These are phyloP conservation scores for Dasypus novemcinctus DNA, from an alignment of 2,113 vertebrate species.

Conservation along the genomic window DNA sequence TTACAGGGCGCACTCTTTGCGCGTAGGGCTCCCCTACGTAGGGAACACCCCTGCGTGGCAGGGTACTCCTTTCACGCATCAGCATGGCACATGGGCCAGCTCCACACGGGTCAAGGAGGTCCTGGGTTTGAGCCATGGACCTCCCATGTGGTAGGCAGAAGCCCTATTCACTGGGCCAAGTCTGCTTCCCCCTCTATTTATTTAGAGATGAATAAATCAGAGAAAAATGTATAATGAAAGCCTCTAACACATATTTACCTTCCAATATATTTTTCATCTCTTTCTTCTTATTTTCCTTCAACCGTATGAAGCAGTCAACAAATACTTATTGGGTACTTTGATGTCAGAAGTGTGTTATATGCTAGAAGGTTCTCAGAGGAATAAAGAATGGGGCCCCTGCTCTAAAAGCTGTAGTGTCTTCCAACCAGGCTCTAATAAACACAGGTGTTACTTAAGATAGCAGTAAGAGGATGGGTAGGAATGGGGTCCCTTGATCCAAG, in stretches of 20 bases:
- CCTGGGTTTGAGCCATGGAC: too few species aligned
- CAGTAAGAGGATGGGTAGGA: neutral
- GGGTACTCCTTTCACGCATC: too few species aligned
- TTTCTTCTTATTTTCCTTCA: constrained; percentile 17
- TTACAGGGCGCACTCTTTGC: too few species aligned
- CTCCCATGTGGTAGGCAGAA: too few species aligned
- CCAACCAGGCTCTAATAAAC: neutral
- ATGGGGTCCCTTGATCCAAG: neutral
- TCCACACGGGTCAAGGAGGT: too few species aligned
- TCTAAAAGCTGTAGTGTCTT: constrained; percentile 1
- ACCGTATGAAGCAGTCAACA: neutral
- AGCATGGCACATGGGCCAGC: too few species aligned
- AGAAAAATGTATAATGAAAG: neutral
- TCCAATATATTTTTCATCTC: neutral
- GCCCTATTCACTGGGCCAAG: too few species aligned
- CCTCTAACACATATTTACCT: neutral
- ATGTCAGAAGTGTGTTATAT: neutral
- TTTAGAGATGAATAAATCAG: neutral
- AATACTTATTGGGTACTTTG: neutral
- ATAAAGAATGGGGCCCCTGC: neutral
- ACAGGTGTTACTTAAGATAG: neutral
- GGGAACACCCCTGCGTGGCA: too few species aligned
- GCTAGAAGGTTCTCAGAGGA: neutral
- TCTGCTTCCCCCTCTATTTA: neutral
- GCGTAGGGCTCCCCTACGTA: too few species aligned